Conservation (phyloP, 2,888 invertebrate species). For the Limnephilus auricula region DNA sequence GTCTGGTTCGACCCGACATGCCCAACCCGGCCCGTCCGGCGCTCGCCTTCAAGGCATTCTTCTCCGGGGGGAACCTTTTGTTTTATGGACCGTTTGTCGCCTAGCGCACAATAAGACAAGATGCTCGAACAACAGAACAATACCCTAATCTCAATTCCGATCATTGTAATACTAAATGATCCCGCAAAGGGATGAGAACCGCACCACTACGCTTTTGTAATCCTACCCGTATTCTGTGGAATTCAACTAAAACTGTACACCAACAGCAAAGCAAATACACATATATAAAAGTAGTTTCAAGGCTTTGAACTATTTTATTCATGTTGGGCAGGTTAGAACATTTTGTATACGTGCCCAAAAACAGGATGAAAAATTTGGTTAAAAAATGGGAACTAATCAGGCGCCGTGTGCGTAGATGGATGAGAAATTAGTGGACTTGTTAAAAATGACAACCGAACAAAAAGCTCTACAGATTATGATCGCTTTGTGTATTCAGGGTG, state of each 20-base stretch:
- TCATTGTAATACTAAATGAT: background rate
- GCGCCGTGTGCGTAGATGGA: slow-evolving; percentile 27
- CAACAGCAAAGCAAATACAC: background rate
- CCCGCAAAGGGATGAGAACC: background rate
- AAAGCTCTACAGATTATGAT: background rate
- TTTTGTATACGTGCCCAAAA: background rate
- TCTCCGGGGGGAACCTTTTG: slow-evolving; percentile 71
- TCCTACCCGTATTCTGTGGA: background rate
- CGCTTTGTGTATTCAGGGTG: background rate
- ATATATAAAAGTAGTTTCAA: background rate
- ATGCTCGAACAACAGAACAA: slow-evolving; percentile 20
- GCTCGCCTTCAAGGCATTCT: slow-evolving; percentile 8
- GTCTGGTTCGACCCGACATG: slow-evolving; percentile 39
- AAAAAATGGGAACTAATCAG: slow-evolving; percentile 45
- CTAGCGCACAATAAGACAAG: slow-evolving; percentile 67
- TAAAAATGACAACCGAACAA: slow-evolving; percentile 10
- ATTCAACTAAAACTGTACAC: background rate
- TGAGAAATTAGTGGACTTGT: background rate
- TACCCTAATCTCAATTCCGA: slow-evolving; percentile 2
- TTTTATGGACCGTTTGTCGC: slow-evolving; percentile 79
- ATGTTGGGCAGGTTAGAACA: background rate
- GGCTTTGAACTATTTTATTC: background rate
- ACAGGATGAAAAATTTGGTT: background rate
- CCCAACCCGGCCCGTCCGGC: slow-evolving; percentile 38
- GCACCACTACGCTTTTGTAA: slow-evolving; percentile 3